These are phyloP conservation scores for Hydractinia symbiolongicarpus DNA, from an alignment of 30 jellyfish, hydroid and myxozoan species.

Conservation along the genomic window DNA sequence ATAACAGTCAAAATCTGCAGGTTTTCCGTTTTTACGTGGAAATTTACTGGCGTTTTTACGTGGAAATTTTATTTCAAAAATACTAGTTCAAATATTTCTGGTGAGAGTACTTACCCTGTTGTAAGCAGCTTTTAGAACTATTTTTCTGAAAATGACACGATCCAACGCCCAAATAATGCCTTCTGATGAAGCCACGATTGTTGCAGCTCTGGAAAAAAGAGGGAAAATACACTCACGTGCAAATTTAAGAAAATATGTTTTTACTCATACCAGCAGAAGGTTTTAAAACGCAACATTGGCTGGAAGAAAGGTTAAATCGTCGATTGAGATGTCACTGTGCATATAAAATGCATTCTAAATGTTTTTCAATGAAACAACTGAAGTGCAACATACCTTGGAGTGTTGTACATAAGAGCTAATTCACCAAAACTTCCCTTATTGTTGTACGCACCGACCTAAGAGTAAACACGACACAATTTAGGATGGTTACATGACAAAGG, in stretches of 20 bases:
- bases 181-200: constrained; percentile 79
- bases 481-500: background rate
- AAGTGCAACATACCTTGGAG: constrained; percentile 66
- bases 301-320: no score
- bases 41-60: no score
- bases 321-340: no score
- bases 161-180: constrained; percentile 95
- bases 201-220: constrained; percentile 82
- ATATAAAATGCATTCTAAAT: no score
- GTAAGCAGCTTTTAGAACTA: constrained; percentile 86
- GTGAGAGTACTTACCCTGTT: constrained; percentile 48
- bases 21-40: no score
- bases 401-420: constrained; percentile 91
- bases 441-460: constrained; percentile 87
- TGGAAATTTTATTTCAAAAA: background rate
- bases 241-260: background rate
- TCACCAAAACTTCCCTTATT: constrained; percentile 98
- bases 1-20: no score
- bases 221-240: background rate
- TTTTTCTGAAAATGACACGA: constrained; percentile 87
- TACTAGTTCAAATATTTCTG: background rate
- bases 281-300: no score
- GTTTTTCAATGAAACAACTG: background rate
- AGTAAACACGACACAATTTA: background rate
- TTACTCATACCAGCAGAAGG: no score